Base-by-base conservation (phyloP, 2,113 vertebrate genomes). In the Ailurus styani region DNA sequence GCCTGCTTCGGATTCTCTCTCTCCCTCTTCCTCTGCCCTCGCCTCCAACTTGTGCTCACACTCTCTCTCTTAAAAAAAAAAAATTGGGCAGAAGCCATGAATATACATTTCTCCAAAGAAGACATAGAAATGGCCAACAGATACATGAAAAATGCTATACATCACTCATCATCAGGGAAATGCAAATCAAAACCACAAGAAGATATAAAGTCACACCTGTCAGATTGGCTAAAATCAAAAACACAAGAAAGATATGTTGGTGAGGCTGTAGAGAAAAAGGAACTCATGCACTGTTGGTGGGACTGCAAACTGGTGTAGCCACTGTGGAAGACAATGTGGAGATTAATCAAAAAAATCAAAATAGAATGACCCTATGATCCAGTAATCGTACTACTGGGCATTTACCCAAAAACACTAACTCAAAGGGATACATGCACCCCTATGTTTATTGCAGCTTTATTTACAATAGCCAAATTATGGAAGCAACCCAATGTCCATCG, bases 31-130 rank as follows among this genome's bases (percentile, higher is more conserved):
- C 42, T 75, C 72, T 75, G 72, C 7, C 40, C 42, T 25, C 40
- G 1, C 7, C 13, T 13, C 13, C 34, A 18, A n/a, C 64, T 66
- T 3, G 0, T n/a, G 13, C 25, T 75, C 3, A 14, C 13, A 13
- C 40, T 29, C 25, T 45, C 40, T 75, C 40, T 75, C 40, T 75
- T 27, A 29, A 75, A 75, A 75, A 75, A 17, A 40, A 40, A 37
- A 40, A 72, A 70, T 25, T 40, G 6, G 42, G 72, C 72, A 73
- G 42, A 75, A 75, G 7, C 29, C 25, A 47, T 29, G 72, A 47
- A 75, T 42, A 75, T 25, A 75, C 23, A 7, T 75, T 45, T 75
- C 42, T 47, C 72, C 25, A 29, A 75, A 47, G 72, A 75, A 75
- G 27, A 75, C 72, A 75, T 29, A 45, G 40, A 47, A 45, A 75